phyloP scores from a whole-genome alignment of 2,888 invertebrate species.

The Subacronicta megacephala region DNA sequence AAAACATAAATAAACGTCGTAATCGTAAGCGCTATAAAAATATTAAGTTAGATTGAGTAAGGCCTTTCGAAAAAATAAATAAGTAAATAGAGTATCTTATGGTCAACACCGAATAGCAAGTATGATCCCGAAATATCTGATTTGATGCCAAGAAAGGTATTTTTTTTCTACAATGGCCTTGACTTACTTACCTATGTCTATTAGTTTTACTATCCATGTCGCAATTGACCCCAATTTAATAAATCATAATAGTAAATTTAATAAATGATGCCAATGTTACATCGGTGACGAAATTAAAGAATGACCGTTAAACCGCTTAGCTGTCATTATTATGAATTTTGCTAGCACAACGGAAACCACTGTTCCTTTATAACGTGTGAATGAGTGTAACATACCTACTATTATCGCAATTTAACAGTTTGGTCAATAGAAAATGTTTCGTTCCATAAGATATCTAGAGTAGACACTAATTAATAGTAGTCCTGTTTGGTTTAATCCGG shows the following conservation, averaged over 20 bases:
- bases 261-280: conserved; percentile 73
- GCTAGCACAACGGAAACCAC: conserved; percentile 51
- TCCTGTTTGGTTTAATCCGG: too few relatives aligned
- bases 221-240: conserved; percentile 73
- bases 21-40: too few relatives aligned
- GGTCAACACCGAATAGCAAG: not conserved
- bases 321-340: conserved; percentile 52
- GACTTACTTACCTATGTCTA: too few relatives aligned
- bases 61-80: too few relatives aligned
- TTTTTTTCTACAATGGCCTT: not conserved
- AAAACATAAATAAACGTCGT: too few relatives aligned
- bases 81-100: not conserved
- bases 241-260: conserved; percentile 70
- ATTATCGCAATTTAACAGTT: conserved; percentile 39
- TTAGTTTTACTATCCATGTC: conserved; percentile 47
- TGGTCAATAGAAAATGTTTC: conserved; percentile 9
- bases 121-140: not conserved
- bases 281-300: conserved; percentile 68
- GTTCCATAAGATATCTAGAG: not conserved
- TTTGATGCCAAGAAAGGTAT: not conserved
- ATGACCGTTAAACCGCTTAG: conserved; percentile 53
- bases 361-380: conserved; percentile 51
- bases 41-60: too few relatives aligned
- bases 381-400: conserved; percentile 30
- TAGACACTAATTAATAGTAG: too few relatives aligned